Evolutionary conservation across 2,113 vertebrate genomes (phyloP).

Genomic region (Theristicus caerulescens): DNA sequence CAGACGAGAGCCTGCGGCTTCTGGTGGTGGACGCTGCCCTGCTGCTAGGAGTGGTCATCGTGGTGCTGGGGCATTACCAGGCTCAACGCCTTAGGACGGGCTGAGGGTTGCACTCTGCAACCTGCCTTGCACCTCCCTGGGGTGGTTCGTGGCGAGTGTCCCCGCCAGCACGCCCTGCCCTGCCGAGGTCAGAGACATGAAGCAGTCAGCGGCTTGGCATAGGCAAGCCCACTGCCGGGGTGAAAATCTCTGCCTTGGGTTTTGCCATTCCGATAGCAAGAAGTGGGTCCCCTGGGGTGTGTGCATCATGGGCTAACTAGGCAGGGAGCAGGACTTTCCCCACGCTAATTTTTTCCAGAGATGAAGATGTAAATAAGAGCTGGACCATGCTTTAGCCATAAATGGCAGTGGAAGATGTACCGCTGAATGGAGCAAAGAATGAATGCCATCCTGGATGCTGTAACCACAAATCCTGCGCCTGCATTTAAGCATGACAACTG

Average conservation of each 20-base stretch:
- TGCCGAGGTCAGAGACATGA: accelerated
- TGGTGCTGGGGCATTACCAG: neutral
- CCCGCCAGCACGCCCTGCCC: accelerated
- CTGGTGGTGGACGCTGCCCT: neutral
- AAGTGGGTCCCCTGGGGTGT: neutral
- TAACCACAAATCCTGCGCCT: neutral
- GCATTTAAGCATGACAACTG: neutral
- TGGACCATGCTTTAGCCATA: neutral
- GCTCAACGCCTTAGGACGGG: accelerated
- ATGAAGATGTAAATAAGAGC: neutral
- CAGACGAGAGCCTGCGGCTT: neutral
- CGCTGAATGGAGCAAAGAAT: neutral
- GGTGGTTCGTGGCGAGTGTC: neutral
- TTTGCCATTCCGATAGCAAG: neutral
- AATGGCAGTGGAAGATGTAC: neutral
- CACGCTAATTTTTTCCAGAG: accelerated
- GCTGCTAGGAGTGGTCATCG: neutral
- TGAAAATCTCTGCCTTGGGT: neutral
- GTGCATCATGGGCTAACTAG: neutral
- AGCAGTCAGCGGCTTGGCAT: neutral
- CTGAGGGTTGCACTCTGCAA: accelerated
- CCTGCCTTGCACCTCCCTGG: neutral
- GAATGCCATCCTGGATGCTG: neutral
- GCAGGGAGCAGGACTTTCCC: neutral
- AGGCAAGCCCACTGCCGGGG: accelerated